These are phyloP conservation scores for Lasioglossum vierecki DNA, from an alignment of 2,888 invertebrate genomes.

Conservation along the genomic window DNA sequence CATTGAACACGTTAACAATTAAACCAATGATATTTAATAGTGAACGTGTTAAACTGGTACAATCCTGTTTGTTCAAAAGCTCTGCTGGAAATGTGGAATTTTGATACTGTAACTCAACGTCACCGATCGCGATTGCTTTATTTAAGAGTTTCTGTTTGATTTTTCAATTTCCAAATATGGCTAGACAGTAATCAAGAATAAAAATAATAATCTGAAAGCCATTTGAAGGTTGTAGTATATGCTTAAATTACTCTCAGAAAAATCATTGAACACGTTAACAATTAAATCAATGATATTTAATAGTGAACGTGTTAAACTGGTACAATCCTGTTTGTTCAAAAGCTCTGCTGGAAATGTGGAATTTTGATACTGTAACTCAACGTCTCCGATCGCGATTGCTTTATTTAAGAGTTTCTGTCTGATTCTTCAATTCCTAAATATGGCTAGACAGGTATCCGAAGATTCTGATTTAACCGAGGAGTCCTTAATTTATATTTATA, in stretches of 20 bases:
- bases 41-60: neutral
- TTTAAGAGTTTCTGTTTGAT: neutral
- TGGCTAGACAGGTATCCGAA: neutral
- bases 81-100: neutral
- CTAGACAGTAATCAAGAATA: no score
- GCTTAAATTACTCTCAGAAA: neutral
- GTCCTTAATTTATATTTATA: no score
- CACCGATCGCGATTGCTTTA: conserved; percentile 47
- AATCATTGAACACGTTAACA: neutral
- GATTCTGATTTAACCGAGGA: neutral
- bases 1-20: neutral
- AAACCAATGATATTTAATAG: neutral
- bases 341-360: conserved; percentile 1
- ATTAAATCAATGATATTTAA: neutral
- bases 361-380: neutral
- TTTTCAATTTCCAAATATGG: neutral
- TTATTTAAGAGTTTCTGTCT: neutral
- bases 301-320: neutral
- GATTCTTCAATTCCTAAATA: neutral
- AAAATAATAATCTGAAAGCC: neutral
- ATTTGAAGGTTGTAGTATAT: neutral
- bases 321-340: neutral
- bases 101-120: neutral
- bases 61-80: neutral
- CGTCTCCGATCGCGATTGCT: conserved; percentile 45